A percentile compares a stretch with the other conserved stretches of the same genome.
Conservation (phyloP, 2,113 vertebrate genomes). For the Theropithecus gelada region DNA sequence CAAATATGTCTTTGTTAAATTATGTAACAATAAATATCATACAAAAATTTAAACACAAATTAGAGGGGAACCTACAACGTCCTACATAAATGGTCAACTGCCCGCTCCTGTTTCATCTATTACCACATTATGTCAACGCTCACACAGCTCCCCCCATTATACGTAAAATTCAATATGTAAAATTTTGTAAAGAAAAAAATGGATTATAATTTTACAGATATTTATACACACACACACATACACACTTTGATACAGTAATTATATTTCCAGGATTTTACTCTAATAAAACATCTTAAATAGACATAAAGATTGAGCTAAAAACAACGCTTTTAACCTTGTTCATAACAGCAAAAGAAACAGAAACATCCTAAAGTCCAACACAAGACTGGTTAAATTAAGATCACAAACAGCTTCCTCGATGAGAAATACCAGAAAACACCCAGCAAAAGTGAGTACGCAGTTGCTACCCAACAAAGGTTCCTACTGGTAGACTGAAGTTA, state of each 20-base stretch:
- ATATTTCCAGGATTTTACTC: background rate
- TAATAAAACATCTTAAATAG: background rate
- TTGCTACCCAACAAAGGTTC: background rate
- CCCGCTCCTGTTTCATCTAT: background rate
- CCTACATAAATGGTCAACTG: background rate
- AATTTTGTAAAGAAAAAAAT: background rate
- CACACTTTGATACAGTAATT: background rate
- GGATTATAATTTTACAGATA: background rate
- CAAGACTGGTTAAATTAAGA: background rate
- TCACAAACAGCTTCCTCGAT: background rate
- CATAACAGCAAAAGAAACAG: background rate
- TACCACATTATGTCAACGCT: background rate
- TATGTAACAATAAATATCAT: background rate
- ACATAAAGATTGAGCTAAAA: background rate
- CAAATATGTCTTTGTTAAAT: too few species aligned
- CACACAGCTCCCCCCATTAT: background rate
- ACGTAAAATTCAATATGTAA: background rate
- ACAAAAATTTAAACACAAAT: background rate
- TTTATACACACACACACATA: background rate
- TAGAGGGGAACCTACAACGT: background rate
- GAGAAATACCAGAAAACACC: background rate
- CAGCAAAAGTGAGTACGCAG: background rate
- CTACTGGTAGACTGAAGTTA: background rate
- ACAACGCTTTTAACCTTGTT: background rate
- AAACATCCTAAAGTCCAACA: background rate